Conservation (phyloP, 1,140 invertebrate genomes). For the Diprion similis region DNA sequence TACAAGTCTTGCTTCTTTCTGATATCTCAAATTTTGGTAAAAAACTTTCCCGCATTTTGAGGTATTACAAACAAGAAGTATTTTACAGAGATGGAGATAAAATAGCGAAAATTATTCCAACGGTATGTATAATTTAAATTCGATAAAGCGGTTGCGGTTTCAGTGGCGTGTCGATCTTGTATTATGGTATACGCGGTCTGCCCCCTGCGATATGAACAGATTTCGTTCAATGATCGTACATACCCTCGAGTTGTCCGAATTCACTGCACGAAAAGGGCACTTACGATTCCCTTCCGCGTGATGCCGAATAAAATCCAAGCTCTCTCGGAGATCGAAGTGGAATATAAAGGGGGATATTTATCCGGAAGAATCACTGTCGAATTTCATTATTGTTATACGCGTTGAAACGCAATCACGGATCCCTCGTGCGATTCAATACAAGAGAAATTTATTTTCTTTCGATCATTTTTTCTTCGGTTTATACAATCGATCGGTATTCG, state of each 20-base stretch:
- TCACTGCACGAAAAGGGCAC: not conserved
- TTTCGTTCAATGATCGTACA: not conserved
- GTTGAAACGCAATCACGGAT: too few relatives aligned
- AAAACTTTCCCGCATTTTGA: too few relatives aligned
- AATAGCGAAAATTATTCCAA: not conserved
- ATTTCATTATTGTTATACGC: not conserved
- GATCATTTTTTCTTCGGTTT: too few relatives aligned
- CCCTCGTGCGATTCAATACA: too few relatives aligned
- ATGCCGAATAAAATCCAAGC: not conserved
- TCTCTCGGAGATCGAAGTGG: not conserved
- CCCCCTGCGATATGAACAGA: not conserved
- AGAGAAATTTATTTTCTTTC: too few relatives aligned
- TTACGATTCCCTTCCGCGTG: not conserved
- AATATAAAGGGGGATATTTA: too few relatives aligned
- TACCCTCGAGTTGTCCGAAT: not conserved
- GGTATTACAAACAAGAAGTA: too few relatives aligned
- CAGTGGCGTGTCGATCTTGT: not conserved
- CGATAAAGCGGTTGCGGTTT: not conserved
- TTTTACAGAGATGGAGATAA: too few relatives aligned
- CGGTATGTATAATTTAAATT: not conserved
- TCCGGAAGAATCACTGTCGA: not conserved
- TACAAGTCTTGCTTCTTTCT: too few relatives aligned
- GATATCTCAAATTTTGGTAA: too few relatives aligned
- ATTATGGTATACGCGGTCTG: not conserved
- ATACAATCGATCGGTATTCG: too few relatives aligned